These are phyloP conservation scores for Hippocampus abdominalis DNA, from an alignment of 2,113 vertebrate species.

Conservation along the genomic window DNA sequence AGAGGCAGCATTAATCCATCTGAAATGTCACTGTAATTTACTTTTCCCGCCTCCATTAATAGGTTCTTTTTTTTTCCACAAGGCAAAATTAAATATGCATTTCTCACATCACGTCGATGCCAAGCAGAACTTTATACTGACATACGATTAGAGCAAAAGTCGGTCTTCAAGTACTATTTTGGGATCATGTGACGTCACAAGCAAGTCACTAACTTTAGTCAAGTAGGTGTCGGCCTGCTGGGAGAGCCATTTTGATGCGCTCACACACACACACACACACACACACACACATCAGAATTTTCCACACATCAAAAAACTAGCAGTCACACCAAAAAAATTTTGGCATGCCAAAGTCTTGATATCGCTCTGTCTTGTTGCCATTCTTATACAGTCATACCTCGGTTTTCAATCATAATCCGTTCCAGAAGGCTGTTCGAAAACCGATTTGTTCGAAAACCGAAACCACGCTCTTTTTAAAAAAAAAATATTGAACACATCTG, in stretches of 20 bases:
- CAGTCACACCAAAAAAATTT: too few species aligned
- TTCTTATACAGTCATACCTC: too few species aligned
- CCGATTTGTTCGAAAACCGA: too few species aligned
- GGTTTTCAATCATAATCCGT: too few species aligned
- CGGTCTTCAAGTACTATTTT: neutral
- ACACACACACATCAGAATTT: neutral
- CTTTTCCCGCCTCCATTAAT: neutral
- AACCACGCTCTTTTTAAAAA: too few species aligned
- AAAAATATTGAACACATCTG: too few species aligned
- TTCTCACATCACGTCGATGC: neutral
- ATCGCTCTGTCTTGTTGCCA: too few species aligned
- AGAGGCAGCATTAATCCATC: neutral
- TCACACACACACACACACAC: too few species aligned
- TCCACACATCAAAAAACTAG: too few species aligned
- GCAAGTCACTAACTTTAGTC: neutral
- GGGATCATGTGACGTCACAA: neutral
- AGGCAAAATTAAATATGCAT: neutral
- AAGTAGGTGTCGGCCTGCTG: neutral
- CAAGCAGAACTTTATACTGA: neutral
- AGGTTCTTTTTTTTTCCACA: neutral
- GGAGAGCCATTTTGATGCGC: neutral
- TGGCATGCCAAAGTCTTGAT: too few species aligned
- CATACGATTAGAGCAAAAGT: neutral
- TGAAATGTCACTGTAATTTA: neutral
- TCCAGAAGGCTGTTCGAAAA: too few species aligned